Evolutionary conservation across 2,797 vertebrate species (phyloP).

Genomic region (Intellagama lesueurii): DNA sequence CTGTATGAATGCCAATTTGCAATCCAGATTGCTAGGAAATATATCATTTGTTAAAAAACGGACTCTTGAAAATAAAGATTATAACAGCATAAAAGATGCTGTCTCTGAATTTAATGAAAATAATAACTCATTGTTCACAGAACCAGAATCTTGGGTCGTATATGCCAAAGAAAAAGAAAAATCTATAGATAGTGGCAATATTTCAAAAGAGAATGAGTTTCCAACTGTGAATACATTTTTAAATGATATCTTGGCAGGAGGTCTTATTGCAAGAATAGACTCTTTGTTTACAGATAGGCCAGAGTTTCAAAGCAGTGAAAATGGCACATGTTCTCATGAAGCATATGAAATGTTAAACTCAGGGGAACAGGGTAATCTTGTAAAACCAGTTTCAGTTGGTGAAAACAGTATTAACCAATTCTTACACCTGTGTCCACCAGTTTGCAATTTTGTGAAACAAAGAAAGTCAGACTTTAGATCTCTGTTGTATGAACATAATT

Average conservation of each 20-base stretch:
- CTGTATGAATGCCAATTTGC: slow-evolving; percentile 18
- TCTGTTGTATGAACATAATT: slow-evolving; percentile 38
- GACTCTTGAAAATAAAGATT: slow-evolving; percentile 24
- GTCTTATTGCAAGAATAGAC: not conserved
- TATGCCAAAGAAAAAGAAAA: slow-evolving; percentile 24
- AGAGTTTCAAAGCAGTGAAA: not conserved
- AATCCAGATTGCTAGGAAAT: slow-evolving; percentile 14
- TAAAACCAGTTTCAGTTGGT: slow-evolving; percentile 43
- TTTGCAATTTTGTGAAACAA: slow-evolving; percentile 40
- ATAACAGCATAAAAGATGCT: not conserved
- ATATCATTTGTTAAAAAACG: slow-evolving; percentile 3
- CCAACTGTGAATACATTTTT: slow-evolving; percentile 28
- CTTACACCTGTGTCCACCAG: slow-evolving; percentile 43
- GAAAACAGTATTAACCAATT: slow-evolving; percentile 31
- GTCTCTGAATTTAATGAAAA: slow-evolving; percentile 48
- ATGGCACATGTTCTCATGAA: not conserved
- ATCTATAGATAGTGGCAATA: slow-evolving; percentile 5
- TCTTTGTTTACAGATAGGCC: not conserved
- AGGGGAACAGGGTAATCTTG: slow-evolving; percentile 22
- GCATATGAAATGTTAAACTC: slow-evolving; percentile 11
- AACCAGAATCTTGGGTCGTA: not conserved
- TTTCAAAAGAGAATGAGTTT: slow-evolving; percentile 19
- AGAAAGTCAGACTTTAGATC: slow-evolving; percentile 40
- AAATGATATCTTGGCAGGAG: slow-evolving; percentile 23
- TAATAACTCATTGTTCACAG: not conserved